Evolutionary conservation across 2,888 invertebrate species (phyloP).

Genomic region (Temnothorax unifasciatus): DNA sequence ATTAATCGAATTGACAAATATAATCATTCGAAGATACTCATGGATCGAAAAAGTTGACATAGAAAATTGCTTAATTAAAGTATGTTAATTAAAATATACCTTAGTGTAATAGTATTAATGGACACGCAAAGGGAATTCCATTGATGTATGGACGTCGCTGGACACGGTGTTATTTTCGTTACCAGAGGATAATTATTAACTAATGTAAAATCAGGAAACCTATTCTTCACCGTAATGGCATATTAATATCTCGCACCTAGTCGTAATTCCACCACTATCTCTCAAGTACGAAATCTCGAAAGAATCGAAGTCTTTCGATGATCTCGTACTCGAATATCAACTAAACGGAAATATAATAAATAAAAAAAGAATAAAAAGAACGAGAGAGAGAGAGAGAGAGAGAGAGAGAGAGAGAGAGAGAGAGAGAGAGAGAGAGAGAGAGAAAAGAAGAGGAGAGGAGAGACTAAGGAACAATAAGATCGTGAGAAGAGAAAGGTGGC

Average conservation of each 20-base stretch:
- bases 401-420: neutral
- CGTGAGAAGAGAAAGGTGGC: conserved; percentile 30
- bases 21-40: neutral
- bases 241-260: conserved; percentile 56
- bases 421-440: neutral
- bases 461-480: conserved; percentile 45
- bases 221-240: conserved; percentile 60
- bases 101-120: neutral
- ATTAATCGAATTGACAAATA: conserved; percentile 10
- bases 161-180: conserved; percentile 31
- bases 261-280: conserved; percentile 57
- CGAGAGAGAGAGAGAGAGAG: neutral
- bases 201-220: conserved; percentile 39
- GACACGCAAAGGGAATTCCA: neutral
- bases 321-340: conserved; percentile 49
- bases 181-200: conserved; percentile 30
- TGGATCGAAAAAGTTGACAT: neutral
- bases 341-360: conserved; percentile 10
- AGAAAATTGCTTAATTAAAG: neutral
- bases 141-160: neutral
- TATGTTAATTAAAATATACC: neutral
- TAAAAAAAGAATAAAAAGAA: conserved; percentile 2
- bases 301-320: conserved; percentile 45
- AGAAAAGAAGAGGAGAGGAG: neutral
- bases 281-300: conserved; percentile 53